Evolutionary conservation across 1,140 invertebrate genomes (phyloP), one percentile per base, ranked within the genome.

Genomic region (Lutraria rhynchaena): DNA sequence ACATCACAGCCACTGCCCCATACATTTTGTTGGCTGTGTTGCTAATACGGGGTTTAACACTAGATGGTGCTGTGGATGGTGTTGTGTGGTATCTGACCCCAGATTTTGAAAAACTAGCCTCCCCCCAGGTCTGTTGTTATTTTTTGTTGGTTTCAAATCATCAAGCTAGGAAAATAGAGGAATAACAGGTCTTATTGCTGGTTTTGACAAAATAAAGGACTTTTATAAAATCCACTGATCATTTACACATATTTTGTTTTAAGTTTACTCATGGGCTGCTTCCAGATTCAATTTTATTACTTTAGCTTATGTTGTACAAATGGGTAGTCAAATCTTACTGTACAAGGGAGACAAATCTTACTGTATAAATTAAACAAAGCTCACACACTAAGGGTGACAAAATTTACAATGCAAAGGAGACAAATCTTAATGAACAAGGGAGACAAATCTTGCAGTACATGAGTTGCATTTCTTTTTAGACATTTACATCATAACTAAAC

Each of bases 81-180:
- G 73, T 89, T 15, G 57, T 95, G 1, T 96, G 96, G 89, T 98
- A 97, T 90, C 91, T 98, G 3, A 96, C 94, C 19, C 96, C 97
- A 19, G 94, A 97, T 85, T 97, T 96, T 33, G 95, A 53, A 44
- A 88, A 83, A 80, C 83, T 90, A 3, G 22, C 51, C 3, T 83
- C 87, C 11, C 84, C 85, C 13, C 63, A 87, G 85, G 89, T 88
- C 80, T 22, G 17, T 27, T 27, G 5, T 9, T 55, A 22, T 7
- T 9, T 22, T 9, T 19, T 55, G n/a, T 55, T 55, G 19, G 11
- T 11, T 49, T 49, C 19, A 49, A 11, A 19, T 11, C 19, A 49
- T 49, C 11, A 49, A 11, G 44, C 11, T 49, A 11, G 44, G 19
- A 49, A 49, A 11, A 49, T 9, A 49, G 19, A 11, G 44, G 11